These are phyloP conservation scores for Mus caroli DNA, from an alignment of 2,797 vertebrate genomes.

Conservation along the genomic window DNA sequence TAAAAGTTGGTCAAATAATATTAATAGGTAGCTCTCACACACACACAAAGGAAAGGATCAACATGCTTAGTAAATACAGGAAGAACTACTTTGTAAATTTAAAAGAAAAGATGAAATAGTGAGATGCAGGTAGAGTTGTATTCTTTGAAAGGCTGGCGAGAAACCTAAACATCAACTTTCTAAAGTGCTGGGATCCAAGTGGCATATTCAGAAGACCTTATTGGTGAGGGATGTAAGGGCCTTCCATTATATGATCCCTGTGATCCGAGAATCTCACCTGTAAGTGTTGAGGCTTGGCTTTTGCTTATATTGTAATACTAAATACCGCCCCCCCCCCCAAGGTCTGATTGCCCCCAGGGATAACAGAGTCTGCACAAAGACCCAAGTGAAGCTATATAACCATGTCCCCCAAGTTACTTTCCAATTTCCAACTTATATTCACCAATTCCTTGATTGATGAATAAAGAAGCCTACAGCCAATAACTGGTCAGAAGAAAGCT, in stretches of 20 bases:
- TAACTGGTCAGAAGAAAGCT: background rate
- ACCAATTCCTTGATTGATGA: background rate
- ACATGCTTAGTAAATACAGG: conserved; percentile 13
- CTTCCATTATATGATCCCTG: background rate
- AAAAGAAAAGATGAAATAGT: background rate
- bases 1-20: conserved; percentile 28
- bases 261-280: accelerated
- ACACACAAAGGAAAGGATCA: background rate
- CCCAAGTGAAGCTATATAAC: background rate
- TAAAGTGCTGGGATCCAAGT: background rate
- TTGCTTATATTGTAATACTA: background rate
- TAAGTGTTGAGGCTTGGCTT: background rate
- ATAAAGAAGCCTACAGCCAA: background rate
- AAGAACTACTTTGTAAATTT: conserved; percentile 39
- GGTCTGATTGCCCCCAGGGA: background rate
- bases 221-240: accelerated
- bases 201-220: background rate
- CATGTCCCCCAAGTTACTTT: background rate
- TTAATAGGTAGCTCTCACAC: background rate
- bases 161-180: conserved; percentile 11
- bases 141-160: background rate
- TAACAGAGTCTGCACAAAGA: background rate
- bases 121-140: background rate
- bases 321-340: background rate
- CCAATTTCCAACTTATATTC: background rate